Base-by-base conservation (phyloP, 2,888 invertebrate species). In the Hemicrepidius hirtus region DNA sequence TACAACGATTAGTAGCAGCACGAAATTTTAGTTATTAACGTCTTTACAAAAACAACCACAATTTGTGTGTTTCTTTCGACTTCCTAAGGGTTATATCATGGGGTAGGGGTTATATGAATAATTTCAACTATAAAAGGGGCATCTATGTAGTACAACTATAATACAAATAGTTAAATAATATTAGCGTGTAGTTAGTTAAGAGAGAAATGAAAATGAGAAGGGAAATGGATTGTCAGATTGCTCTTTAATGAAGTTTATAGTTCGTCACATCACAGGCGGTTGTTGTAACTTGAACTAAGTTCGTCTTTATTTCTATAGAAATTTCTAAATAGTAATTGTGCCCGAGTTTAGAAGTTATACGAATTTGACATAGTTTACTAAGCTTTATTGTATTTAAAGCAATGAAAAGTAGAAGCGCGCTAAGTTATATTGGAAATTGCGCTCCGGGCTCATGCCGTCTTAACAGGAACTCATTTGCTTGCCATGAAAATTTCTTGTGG, bases 171-270 rank as follows among this genome's bases (percentile, higher is more conserved):
- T 62, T 44, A 49, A 37, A 50, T 46, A 40, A 40, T 20, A 46
- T n/a, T n/a, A n/a, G 41, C 37, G 13, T 32, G 20, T 12, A 41
- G 41, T 67, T 12, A 41, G 41, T 67, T 67, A 55, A 35, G 57
- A 67, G 35, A 53, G 21, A 59, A 28, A 67, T 67, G 66, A 32
- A 67, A 67, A 67, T 67, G 44, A 57, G 57, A 44, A 28, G 28
- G 9, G 40, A 67, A 44, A 64, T 64, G 49, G 37, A 67, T 35
- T 57, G 57, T 41, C 55, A 57, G 66, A 67, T 67, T 67, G 66
- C 55, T 57, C 66, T 67, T 67, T 67, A 67, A 67, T 67, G 66
- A 57, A 67, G 66, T 67, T 67, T 41, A 67, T 55, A 57, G 46
- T 63, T 63, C 44, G 46, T 63, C 63, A 44, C 55, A 57, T 57